phyloP scores from a whole-genome alignment of 2,888 invertebrate genomes.

The Tinea trinotella region DNA sequence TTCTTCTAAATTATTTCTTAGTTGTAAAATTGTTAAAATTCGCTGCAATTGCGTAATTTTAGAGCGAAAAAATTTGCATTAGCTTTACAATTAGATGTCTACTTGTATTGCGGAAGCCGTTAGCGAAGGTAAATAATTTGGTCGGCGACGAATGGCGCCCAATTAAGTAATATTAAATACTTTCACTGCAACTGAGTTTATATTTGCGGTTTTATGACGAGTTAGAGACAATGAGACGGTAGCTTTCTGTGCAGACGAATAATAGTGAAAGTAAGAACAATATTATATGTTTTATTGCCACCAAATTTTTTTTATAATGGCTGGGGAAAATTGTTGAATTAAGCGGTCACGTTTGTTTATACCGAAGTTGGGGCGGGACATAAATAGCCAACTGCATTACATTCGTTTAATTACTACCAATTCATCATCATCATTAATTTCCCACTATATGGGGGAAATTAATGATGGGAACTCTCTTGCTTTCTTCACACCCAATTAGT shows the following conservation, averaged over 20 bases:
- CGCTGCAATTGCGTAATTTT: slow-evolving; percentile 1
- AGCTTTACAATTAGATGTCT: slow-evolving; percentile 6
- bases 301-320: background rate
- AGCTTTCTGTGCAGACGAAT: slow-evolving; percentile 16
- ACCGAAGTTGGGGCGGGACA: too few species aligned
- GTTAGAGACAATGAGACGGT: slow-evolving; percentile 32
- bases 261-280: slow-evolving; percentile 25
- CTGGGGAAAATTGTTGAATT: background rate
- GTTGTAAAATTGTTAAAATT: background rate
- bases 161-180: slow-evolving; percentile 44
- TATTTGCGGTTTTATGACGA: slow-evolving; percentile 40
- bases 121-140: slow-evolving; percentile 36
- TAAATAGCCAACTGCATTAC: too few species aligned
- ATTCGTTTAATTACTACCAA: too few species aligned
- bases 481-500: too few species aligned
- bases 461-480: too few species aligned
- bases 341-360: too few species aligned
- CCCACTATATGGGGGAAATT: too few species aligned
- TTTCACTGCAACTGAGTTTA: slow-evolving; percentile 42
- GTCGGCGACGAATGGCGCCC: slow-evolving; percentile 28
- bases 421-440: too few species aligned
- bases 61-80: slow-evolving; percentile 5
- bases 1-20: background rate
- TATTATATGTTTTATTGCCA: slow-evolving; percentile 10
- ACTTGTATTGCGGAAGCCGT: slow-evolving; percentile 27